phyloP scores from a whole-genome alignment of 2,113 vertebrate species.

The Scytalopus superciliaris region DNA sequence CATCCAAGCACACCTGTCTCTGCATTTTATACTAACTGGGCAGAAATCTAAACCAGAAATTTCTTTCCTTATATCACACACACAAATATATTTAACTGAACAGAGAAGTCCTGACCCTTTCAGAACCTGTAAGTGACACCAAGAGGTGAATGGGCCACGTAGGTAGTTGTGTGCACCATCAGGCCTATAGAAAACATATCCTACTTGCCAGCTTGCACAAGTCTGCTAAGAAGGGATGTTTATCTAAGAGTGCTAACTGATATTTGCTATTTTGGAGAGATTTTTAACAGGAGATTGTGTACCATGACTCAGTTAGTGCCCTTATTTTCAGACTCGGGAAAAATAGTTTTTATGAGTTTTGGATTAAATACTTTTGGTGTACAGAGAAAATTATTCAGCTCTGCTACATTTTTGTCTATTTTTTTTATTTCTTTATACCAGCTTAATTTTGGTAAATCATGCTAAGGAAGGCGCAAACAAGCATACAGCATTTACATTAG shows the following conservation, averaged over 20 bases:
- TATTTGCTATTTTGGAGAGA: background rate
- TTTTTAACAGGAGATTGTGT: background rate
- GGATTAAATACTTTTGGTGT: background rate
- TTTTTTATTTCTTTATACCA: background rate
- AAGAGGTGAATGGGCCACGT: background rate
- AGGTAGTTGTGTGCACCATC: background rate
- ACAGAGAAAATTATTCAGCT: background rate
- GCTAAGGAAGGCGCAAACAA: background rate
- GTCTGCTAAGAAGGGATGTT: background rate
- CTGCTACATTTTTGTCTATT: background rate
- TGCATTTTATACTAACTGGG: background rate
- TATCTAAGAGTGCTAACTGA: background rate
- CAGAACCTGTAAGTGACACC: background rate
- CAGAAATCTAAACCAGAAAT: background rate
- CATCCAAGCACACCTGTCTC: background rate
- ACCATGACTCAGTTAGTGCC: background rate
- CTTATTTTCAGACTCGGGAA: background rate
- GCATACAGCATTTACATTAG: background rate
- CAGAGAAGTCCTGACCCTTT: background rate
- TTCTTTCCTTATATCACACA: background rate
- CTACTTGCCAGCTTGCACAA: background rate
- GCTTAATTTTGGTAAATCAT: background rate
- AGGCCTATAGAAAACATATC: background rate
- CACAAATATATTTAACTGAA: background rate
- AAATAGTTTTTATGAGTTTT: background rate